Evolutionary conservation across 2,888 invertebrate species (phyloP), one percentile per base, ranked within the genome.

Genomic region (Xylota segnis): DNA sequence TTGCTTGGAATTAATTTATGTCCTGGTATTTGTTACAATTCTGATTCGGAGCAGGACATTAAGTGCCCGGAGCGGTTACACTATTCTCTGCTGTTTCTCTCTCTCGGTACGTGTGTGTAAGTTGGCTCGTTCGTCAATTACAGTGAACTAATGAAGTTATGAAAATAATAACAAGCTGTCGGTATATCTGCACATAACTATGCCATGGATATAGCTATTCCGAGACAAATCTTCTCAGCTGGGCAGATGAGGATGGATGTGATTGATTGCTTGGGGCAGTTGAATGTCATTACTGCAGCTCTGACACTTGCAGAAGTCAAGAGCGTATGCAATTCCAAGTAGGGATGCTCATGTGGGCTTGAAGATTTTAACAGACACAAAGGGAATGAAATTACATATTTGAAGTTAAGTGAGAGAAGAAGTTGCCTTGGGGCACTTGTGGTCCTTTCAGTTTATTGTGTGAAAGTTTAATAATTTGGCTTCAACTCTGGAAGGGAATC

Each of bases 71-170:
- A 47, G 71, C 72, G 50, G 65, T 43, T 45, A 71, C 66, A 50
- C 45, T 9, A 34, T 37, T 47, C 23, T 56, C 6, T 43, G 37
- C n/a, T n/a, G n/a, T n/a, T n/a, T n/a, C n/a, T n/a, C n/a, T 37
- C 65, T 23, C 16, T 23, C 16, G 29, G 37, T 27, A 14, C 14
- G 50, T 58, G 50, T 16, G 0, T 34, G 76, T 61, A 47, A 47
- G 68, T 61, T 45, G 61, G 34, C 81, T 81, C 86, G 59, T 86
- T 76, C 75, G 76, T 86, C 86, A 81, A 86, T 82, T 86, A 82
- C 86, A 86, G 76, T 61, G 47, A 86, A 86, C 82, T 82, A 82
- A 86, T 86, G 82, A 86, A 86, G 82, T 86, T 86, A 86, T 86
- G 82, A 74, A 66, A 86, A 86, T 77, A 86, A 86, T 82, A 82